Conservation (phyloP, 2,797 vertebrate genomes). For the Sebastes taczanowskii region DNA sequence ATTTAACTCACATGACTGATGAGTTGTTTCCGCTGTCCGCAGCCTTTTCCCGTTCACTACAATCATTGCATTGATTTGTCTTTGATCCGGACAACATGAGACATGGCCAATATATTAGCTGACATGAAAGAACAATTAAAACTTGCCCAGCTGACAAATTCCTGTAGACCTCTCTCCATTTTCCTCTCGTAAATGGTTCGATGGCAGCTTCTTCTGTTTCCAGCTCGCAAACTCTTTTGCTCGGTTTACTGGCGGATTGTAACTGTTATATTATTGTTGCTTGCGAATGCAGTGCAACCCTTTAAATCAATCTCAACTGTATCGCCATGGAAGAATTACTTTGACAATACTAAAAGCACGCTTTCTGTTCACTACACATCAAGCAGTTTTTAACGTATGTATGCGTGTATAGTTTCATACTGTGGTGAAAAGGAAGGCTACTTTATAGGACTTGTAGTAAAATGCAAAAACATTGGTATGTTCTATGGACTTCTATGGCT, state of each 20-base stretch:
- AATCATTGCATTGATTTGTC: not conserved
- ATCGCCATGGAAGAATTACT: not conserved
- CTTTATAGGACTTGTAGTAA: not conserved
- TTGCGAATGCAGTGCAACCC: not conserved
- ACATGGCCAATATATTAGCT: not conserved
- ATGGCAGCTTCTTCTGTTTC: not conserved
- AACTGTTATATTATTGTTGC: not conserved
- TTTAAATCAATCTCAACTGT: not conserved
- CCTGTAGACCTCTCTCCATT: not conserved
- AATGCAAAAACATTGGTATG: not conserved
- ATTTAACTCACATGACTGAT: not conserved
- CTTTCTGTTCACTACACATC: not conserved
- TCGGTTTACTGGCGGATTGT: not conserved
- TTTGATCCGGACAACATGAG: not conserved
- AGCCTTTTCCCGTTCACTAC: not conserved
- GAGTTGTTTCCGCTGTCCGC: not conserved
- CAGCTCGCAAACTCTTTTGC: not conserved
- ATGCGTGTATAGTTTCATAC: not conserved
- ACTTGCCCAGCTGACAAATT: not conserved
- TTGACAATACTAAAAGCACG: not conserved
- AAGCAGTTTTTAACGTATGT: not conserved
- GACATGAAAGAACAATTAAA: not conserved
- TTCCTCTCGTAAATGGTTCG: not conserved
- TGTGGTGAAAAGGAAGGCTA: not conserved
- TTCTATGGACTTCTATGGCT: not conserved